Evolutionary conservation across 2,113 vertebrate genomes (phyloP).

Genomic region (Megaceryle torquata): DNA sequence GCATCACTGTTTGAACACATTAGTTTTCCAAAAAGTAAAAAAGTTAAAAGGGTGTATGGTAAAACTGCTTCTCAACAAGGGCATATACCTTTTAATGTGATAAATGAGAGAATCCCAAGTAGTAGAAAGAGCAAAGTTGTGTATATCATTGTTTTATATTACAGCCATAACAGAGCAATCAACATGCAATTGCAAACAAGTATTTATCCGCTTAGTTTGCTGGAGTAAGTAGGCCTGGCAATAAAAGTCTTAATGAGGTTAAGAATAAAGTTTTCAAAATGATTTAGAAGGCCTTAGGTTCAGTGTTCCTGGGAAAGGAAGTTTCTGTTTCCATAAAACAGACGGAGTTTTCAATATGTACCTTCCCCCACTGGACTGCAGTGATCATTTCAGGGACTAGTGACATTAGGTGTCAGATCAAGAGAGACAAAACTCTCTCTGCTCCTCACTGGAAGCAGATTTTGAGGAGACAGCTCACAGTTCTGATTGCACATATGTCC

Average conservation of each 20-base stretch:
- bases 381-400: not conserved
- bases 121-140: not conserved
- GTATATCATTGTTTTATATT: not conserved
- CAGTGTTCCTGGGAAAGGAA: not conserved
- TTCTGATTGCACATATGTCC: not conserved
- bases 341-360: not conserved
- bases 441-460: not conserved
- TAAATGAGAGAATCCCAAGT: not conserved
- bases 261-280: not conserved
- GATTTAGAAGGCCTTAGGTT: not conserved
- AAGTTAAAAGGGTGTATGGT: not conserved
- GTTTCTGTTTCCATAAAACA: not conserved
- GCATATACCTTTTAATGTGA: not conserved
- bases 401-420: not conserved
- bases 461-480: not conserved
- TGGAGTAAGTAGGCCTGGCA: not conserved
- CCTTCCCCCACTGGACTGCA: not conserved
- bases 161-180: not conserved
- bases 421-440: not conserved
- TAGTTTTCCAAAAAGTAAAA: not conserved
- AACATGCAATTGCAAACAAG: not conserved
- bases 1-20: not conserved
- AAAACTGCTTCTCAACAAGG: not conserved
- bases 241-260: not conserved
- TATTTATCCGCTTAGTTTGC: not conserved